Percentiles rank a stretch among this genome's conserved stretches.
These are phyloP conservation scores for Pelagia noctiluca DNA, from an alignment of 30 jellyfish, hydroid and myxozoan species.

Conservation along the genomic window DNA sequence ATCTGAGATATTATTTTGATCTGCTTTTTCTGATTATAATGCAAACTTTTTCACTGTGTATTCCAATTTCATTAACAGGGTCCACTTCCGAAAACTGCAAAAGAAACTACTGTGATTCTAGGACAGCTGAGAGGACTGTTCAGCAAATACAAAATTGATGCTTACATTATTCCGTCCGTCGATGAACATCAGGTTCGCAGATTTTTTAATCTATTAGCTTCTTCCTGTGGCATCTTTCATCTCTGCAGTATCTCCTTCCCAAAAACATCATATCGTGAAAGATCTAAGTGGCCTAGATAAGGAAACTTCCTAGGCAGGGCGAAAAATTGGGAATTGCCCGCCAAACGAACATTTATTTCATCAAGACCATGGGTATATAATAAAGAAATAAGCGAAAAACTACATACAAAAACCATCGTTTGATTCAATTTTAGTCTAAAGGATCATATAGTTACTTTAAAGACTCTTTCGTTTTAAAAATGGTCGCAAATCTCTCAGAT, in stretches of 20 bases:
- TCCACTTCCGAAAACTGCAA: constrained; percentile 83
- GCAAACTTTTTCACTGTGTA: background rate
- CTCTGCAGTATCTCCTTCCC: background rate
- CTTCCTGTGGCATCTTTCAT: background rate
- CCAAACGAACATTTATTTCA: too few relatives aligned
- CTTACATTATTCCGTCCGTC: constrained; percentile 81
- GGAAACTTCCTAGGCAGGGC: too few relatives aligned
- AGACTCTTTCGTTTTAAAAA: too few relatives aligned
- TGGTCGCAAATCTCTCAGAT: too few relatives aligned
- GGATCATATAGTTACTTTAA: too few relatives aligned
- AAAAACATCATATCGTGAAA: too few relatives aligned
- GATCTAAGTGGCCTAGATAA: too few relatives aligned
- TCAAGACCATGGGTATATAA: too few relatives aligned
- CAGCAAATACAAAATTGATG: constrained; percentile 46
- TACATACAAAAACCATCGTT: too few relatives aligned
- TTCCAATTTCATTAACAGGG: constrained; percentile 46
- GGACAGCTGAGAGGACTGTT: constrained; percentile 41
- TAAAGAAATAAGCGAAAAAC: too few relatives aligned
- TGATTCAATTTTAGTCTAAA: too few relatives aligned
- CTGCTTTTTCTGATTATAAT: background rate
- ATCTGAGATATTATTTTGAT: background rate
- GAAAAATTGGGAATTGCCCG: too few relatives aligned
- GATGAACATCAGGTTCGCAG: constrained; percentile 81
- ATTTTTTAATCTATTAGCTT: background rate
- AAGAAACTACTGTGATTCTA: constrained; percentile 63